Conservation (phyloP, 2,113 vertebrate genomes). For the Zootoca vivipara region DNA sequence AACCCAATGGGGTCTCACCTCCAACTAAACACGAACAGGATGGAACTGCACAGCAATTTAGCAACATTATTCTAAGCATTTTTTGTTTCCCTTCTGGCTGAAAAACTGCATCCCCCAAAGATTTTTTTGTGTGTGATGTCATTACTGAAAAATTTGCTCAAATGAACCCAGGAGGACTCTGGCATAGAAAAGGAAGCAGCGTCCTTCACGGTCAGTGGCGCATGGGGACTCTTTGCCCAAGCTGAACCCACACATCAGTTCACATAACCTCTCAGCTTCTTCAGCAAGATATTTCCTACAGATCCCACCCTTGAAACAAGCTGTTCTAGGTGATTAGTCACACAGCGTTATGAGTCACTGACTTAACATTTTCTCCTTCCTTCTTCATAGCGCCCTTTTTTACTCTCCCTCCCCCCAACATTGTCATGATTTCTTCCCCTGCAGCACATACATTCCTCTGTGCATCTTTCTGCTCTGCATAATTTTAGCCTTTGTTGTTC, state of each 20-base stretch:
- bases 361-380: conserved; percentile 53
- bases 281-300: background rate
- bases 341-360: conserved; percentile 46
- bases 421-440: background rate
- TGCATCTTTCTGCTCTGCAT: background rate
- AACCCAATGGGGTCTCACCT: background rate
- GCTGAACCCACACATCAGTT: too few relatives aligned
- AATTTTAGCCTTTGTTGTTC: background rate
- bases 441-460: background rate
- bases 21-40: background rate
- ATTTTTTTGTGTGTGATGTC: background rate
- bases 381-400: conserved; percentile 26
- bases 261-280: fast-evolving
- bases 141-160: background rate
- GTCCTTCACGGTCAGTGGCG: background rate
- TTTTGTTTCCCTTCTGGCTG: background rate
- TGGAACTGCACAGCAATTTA: background rate
- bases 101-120: background rate
- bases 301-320: background rate
- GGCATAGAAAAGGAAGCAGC: background rate
- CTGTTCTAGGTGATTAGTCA: conserved; percentile 53
- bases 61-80: background rate
- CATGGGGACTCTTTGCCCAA: background rate
- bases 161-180: background rate
- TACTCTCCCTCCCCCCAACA: background rate